Evolutionary conservation across 2,888 invertebrate species (phyloP).

Genomic region (Mycalesis mineus): DNA sequence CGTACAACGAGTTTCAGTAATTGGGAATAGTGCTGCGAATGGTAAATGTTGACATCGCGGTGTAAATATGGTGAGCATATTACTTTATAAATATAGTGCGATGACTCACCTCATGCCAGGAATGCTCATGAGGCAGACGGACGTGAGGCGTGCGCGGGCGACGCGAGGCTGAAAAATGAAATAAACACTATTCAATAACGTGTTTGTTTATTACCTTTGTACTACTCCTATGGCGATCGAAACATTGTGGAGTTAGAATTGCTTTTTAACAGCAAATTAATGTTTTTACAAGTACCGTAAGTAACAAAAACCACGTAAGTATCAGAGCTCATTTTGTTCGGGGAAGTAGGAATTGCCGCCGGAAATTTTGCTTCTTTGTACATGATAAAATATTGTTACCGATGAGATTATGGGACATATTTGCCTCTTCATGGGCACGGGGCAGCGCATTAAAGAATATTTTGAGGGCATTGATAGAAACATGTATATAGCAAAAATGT

Average conservation of each 20-base stretch:
- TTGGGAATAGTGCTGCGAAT: conserved; percentile 6
- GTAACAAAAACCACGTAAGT: no score
- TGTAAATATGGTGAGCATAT: conserved; percentile 11
- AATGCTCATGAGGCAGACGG: conserved; percentile 60
- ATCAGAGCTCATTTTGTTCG: no score
- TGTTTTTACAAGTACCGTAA: no score
- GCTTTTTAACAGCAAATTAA: no score
- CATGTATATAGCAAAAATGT: no score
- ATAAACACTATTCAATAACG: conserved; percentile 34
- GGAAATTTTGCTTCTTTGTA: no score
- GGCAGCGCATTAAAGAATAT: no score
- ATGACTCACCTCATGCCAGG: conserved; percentile 73
- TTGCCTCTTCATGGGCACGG: no score
- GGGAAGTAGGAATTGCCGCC: no score
- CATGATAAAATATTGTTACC: no score
- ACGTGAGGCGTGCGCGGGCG: conserved; percentile 51
- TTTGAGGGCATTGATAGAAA: no score
- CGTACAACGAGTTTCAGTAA: not conserved
- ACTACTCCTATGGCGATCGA: conserved; percentile 13
- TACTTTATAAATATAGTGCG: conserved; percentile 42
- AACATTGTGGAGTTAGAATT: conserved; percentile 3
- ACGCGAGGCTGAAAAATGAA: conserved; percentile 59
- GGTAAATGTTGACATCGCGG: conserved; percentile 10
- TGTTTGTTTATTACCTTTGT: conserved; percentile 27
- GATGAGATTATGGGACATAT: no score